A percentile compares a stretch with the other conserved stretches of the same genome.
phyloP scores from a whole-genome alignment of 2,797 vertebrate species.

The Crocodylus rhombifer region DNA sequence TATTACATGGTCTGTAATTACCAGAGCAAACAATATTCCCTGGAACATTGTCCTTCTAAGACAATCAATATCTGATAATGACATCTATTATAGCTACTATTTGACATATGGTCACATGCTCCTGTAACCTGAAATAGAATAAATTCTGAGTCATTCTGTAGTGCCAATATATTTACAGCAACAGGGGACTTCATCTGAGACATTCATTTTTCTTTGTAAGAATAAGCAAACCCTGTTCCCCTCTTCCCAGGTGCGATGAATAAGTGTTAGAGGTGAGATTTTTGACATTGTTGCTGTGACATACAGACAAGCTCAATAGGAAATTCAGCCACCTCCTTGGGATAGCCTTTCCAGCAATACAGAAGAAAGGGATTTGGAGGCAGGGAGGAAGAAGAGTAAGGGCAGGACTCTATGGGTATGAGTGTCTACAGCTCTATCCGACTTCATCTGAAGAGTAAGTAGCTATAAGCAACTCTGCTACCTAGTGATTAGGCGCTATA shows the following conservation, averaged over 20 bases:
- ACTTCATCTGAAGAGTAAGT: too few relatives aligned
- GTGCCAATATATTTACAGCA: background rate
- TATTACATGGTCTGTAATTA: constrained; percentile 35
- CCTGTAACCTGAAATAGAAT: background rate
- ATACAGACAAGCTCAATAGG: too few relatives aligned
- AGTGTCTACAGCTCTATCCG: background rate
- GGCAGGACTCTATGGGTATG: background rate
- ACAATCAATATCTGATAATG: background rate
- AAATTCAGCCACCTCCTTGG: too few relatives aligned
- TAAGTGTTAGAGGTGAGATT: background rate
- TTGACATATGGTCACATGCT: background rate
- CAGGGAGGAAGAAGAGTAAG: background rate
- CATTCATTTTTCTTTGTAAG: background rate
- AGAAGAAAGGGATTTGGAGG: background rate
- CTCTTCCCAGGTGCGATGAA: background rate
- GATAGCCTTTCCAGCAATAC: background rate
- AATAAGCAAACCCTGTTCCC: background rate
- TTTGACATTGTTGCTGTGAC: background rate
- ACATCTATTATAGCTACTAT: background rate
- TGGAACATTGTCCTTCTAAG: background rate
- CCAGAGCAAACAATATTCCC: constrained; percentile 41
- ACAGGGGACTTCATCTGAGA: background rate
- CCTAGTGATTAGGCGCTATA: too few relatives aligned
- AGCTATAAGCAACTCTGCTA: too few relatives aligned
- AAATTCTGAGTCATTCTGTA: background rate